Evolutionary conservation across 2,113 vertebrate genomes (phyloP).

Genomic region (Gila orcuttii): DNA sequence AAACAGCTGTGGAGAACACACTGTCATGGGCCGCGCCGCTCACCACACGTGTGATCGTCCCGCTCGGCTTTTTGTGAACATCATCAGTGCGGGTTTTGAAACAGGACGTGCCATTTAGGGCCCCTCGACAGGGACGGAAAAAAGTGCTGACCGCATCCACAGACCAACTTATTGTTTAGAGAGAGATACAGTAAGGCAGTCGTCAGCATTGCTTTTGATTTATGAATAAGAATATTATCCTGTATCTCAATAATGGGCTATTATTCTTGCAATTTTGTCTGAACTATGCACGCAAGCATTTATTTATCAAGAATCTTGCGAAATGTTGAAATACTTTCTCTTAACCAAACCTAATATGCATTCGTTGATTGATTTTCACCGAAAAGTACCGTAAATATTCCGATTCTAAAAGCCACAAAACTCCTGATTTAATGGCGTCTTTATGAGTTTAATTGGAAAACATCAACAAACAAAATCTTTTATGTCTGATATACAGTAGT

Average conservation of each 20-base stretch:
- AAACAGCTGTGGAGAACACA: conserved; percentile 40
- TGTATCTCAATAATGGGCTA: neutral
- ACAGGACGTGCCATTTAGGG: neutral
- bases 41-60: neutral
- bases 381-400: neutral
- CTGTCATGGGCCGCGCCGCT: neutral
- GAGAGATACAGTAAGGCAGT: neutral
- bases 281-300: neutral
- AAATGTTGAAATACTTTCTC: neutral
- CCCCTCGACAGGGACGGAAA: neutral
- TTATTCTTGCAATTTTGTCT: neutral
- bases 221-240: neutral
- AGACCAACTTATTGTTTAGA: neutral
- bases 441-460: neutral
- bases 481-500: too few species aligned
- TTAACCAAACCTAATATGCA: neutral
- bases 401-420: neutral
- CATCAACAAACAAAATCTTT: neutral
- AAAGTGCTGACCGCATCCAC: conserved; percentile 17
- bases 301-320: neutral
- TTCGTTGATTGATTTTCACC: neutral
- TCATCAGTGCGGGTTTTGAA: neutral
- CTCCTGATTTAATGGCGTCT: neutral
- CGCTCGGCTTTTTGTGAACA: neutral
- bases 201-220: neutral